phyloP scores from a whole-genome alignment of 2,113 vertebrate genomes.

The rat (Rattus norvegicus) region GRCr8 NC_086024.1:34667001-34667500 shows the following conservation, averaged over 20 bases:
- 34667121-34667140: neutral
- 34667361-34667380: neutral
- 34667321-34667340: neutral
- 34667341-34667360: neutral
- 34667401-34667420: constrained; percentile 18
- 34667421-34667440: neutral
- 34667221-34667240: neutral
- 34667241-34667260: neutral
- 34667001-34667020: neutral
- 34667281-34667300: neutral
- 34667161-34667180: neutral
- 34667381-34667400: neutral
- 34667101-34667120: neutral
- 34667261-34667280: neutral
- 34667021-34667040: neutral
- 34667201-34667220: neutral
- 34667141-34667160: neutral
- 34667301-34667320: neutral
- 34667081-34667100: neutral
- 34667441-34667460: constrained; percentile 7
- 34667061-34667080: neutral
- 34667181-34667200: neutral
- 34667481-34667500: neutral
- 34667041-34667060: neutral
- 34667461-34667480: neutral